phyloP scores from a whole-genome alignment of 2,113 vertebrate genomes.

The Pangasianodon hypophthalmus region DNA sequence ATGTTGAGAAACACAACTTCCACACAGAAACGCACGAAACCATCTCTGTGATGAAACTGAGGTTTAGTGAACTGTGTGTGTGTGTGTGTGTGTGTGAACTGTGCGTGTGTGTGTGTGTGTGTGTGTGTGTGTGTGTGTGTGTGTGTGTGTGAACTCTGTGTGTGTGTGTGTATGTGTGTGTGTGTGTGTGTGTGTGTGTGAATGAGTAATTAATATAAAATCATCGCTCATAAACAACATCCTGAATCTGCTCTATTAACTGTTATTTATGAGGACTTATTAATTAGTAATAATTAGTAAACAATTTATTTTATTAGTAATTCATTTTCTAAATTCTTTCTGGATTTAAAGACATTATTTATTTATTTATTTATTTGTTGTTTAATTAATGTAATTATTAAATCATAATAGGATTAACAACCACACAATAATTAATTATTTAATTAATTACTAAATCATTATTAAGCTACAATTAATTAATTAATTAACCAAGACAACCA shows the following conservation, averaged over 20 bases:
- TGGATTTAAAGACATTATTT: neutral
- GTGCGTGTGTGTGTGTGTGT: neutral
- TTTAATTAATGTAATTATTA: neutral
- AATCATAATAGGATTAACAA: neutral
- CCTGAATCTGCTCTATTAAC: neutral
- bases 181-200: neutral
- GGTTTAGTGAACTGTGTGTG: neutral
- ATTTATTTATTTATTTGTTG: neutral
- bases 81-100: too few relatives aligned
- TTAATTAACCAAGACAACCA: too few relatives aligned
- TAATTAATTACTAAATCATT: too few relatives aligned
- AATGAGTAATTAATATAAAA: neutral
- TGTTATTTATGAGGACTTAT: neutral
- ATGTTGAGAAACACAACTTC: neutral
- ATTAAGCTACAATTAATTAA: too few relatives aligned
- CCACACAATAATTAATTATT: neutral
- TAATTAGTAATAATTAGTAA: neutral
- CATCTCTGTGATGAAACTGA: neutral
- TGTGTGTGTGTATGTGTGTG: neutral
- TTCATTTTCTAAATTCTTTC: neutral
- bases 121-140: conserved; percentile 5
- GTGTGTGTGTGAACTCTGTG: neutral
- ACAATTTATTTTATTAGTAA: neutral
- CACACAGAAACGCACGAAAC: too few relatives aligned
- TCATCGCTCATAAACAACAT: neutral